Conservation (phyloP, 1,140 invertebrate genomes). For the Drosophila parabipectinata region DNA sequence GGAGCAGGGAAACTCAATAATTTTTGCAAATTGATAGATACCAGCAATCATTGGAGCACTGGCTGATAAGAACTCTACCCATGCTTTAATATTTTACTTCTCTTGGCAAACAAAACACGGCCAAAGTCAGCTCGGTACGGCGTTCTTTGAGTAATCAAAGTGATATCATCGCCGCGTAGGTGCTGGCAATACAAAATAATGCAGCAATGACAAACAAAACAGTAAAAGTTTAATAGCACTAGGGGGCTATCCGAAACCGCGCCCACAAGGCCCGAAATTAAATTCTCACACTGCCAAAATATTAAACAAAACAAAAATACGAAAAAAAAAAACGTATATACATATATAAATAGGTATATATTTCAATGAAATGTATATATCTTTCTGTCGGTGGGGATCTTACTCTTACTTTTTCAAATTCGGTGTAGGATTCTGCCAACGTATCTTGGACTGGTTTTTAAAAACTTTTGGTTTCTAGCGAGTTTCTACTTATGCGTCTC, state of each 20-base stretch:
- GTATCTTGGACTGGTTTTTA: background rate
- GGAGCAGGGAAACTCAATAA: background rate
- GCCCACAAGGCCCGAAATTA: background rate
- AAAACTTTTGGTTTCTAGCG: background rate
- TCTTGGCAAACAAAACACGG: slow-evolving; percentile 4
- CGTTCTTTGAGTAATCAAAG: background rate
- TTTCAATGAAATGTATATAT: slow-evolving; percentile 4
- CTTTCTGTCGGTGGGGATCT: slow-evolving; percentile 18
- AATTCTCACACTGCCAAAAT: background rate
- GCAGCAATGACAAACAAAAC: slow-evolving; percentile 25
- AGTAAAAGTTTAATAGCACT: slow-evolving; percentile 18
- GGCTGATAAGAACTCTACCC: slow-evolving; percentile 10
- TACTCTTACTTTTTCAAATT: slow-evolving; percentile 46
- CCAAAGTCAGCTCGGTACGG: background rate
- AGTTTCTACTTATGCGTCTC: slow-evolving; percentile 52
- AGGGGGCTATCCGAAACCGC: slow-evolving; percentile 9
- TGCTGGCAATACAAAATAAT: slow-evolving; percentile 7
- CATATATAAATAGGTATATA: slow-evolving; percentile 5
- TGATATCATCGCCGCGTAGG: slow-evolving; percentile 36
- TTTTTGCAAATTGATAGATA: background rate
- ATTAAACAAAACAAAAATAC: background rate
- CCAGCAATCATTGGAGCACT: background rate
- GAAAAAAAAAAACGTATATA: background rate
- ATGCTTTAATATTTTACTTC: background rate
- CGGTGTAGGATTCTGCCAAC: slow-evolving; percentile 16